Evolutionary conservation across 2,888 invertebrate species (phyloP).

Genomic region (Nomada fabriciana): DNA sequence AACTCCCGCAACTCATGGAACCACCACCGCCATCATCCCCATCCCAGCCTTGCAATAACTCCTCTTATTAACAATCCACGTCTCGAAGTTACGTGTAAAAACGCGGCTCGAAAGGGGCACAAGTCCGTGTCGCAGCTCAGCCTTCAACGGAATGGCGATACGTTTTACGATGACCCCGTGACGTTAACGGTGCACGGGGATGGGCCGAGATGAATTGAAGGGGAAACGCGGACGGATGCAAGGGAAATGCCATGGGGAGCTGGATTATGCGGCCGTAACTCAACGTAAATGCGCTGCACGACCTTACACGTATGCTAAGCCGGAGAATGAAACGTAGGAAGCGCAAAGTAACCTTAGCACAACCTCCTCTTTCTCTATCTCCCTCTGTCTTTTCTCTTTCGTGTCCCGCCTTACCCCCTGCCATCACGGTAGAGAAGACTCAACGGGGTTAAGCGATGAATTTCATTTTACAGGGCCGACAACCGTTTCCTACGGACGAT

Average conservation of each 20-base stretch:
- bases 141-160: conserved; percentile 72
- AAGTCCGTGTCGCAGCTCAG: background rate
- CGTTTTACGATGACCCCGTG: conserved; percentile 75
- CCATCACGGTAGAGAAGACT: conserved; percentile 5
- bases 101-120: background rate
- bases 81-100: conserved; percentile 35
- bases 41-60: background rate
- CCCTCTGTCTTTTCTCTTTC: too few species aligned
- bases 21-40: background rate
- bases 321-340: conserved; percentile 53
- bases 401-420: background rate
- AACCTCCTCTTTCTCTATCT: background rate
- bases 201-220: conserved; percentile 55
- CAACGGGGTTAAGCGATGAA: conserved; percentile 73
- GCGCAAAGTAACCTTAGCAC: conserved; percentile 55
- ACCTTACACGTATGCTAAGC: conserved; percentile 75
- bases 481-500: conserved; percentile 64
- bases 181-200: conserved; percentile 66
- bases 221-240: conserved; percentile 39
- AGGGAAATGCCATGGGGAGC: conserved; percentile 54
- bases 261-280: conserved; percentile 75
- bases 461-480: conserved; percentile 72
- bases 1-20: background rate
- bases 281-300: conserved; percentile 63
- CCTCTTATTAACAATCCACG: conserved; percentile 28